Base-by-base conservation (phyloP, 2,888 invertebrate genomes). In the Phortica okadai region DNA sequence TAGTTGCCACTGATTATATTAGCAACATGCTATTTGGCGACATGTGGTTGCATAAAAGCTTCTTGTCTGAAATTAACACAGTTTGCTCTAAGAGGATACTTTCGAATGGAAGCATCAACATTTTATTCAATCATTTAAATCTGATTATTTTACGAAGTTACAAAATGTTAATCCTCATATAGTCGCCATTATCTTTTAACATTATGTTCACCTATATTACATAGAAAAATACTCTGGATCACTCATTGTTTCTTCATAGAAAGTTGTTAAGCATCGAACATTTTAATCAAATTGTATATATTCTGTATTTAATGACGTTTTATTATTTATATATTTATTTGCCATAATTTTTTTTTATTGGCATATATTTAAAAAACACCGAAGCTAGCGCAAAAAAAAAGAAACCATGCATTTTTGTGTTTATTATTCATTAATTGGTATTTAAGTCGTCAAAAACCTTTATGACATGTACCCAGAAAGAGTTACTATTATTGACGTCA, bases 401-500 rank as follows among this genome's bases (percentile, higher is more conserved):
- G 21, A 45, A 45, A 45, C 45, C 7, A 8, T 45, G 10, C 42
- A 16, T 44, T 16, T 69, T 69, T 41, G 21, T 69, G 54, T 56
- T 25, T 42, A 6, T 16, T 44, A 73, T 58, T n/a, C 58, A 73
- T 73, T 74, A 25, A 25, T 74, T 80, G 62, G 59, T 66, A 74
- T 82, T 83, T 77, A 78, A 79, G 82, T 81, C 79, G 21, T 66
- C 33, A 77, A 76, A 77, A 81, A 81, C 76, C 72, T 78, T 80
- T 80, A 87, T 88, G 87, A 87, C 87, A 88, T 88, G 87, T 88
- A 88, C 87, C 87, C 87, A 87, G 84, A 82, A 84, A 84, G 78
- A 79, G 76, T 74, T 67, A 75, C 56, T 69, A 78, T 74, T 76
- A 80, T 79, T 81, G 73, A 76, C 80, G 74, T 81, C 76, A 80